Evolutionary conservation across 2,888 invertebrate species (phyloP), one percentile per base, ranked within the genome.

Genomic region (Uloborus plumipes): DNA sequence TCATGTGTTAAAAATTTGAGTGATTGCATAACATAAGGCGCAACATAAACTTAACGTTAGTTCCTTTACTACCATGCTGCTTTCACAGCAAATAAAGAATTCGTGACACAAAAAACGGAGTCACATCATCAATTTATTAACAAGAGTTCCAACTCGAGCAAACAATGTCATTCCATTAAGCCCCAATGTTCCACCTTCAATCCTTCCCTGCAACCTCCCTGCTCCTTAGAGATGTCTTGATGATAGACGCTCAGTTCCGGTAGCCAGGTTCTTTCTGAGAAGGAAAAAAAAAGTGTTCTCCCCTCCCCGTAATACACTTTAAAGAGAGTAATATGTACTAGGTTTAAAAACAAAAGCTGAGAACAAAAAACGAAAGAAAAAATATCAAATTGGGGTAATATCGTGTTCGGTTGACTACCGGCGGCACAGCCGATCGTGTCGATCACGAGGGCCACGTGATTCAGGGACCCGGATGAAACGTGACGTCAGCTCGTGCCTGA

Each of bases 401-500:
- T 81, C 80, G 80, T 80, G 79, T 71, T 65, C 59, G 50, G 66
- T 66, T 65, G 78, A 72, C 78, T 78, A 78, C 67, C 73, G 79
- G 59, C 69, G 18, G 55, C 18, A 20, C 18, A n/a, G 55, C 55
- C 18, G 55, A 18, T 76, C 76, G 76, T 76, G 76, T 51, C 62
- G 50, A 72, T 72, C 61, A 62, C 61, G 59, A 55, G 72, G 50
- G 50, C 69, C 76, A 69, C 73, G 79, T 81, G 80, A 81, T 74
- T 64, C 49, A 64, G 67, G 69, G 55, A 82, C 82, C 82, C 82
- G 82, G 82, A 82, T 82, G 70, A 53, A 70, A 51, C 81, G 81
- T 81, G 81, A 81, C 81, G 81, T 81, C 81, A 82, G 70, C 76
- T 82, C 75, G 75, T 76, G 75, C 71, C 82, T 76, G 80, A 80